Evolutionary conservation across 2,888 invertebrate genomes (phyloP), one percentile per base, ranked within the genome.

Genomic region (Pedicia rivosa): DNA sequence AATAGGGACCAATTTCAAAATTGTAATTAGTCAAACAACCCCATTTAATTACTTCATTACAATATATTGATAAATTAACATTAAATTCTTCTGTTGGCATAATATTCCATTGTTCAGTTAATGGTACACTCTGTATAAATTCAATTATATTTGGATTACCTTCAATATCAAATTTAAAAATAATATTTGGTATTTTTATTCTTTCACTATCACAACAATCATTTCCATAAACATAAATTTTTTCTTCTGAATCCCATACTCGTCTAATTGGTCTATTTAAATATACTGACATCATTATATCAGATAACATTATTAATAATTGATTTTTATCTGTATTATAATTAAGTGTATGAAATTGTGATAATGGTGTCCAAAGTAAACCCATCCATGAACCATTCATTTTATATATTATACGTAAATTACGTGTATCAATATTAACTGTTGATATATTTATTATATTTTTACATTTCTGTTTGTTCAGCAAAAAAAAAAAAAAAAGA

Each of bases 171-270:
- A 55, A 47, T 0, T 50, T 50, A 17, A 56, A 47, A 6, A 46
- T 28, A 5, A 46, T 46, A 13, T 36, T 43, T 1, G 50, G 50
- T 10, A 44, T 39, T 10, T 47, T 44, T 10, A 43, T 38, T 5
- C 39, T 29, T 7, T 46, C 47, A 9, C 43, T 46, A 16, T 41
- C 42, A 40, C 8, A 10, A 8, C 24, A 24, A 8, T 46, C 48
- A 31, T 49, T 41, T 10, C 55, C 53, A 29, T 49, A 56, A 1
- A 48, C 44, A 40, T 51, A 55, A 31, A 48, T 40, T 37, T 46
- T 50, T 4, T 25, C 44, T 15, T 45, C 44, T 35, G 42, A 49
- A 39, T 45, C 49, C 48, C 43, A 47, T 15, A 45, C 47, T 26
- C 48, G 47, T 38, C 50, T 54, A 37, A 51, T 48, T 5, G 48